A percentile compares a stretch with the other conserved stretches of the same genome.
phyloP scores from a whole-genome alignment of 2,888 invertebrate genomes.

The Andrena hattorfiana region DNA sequence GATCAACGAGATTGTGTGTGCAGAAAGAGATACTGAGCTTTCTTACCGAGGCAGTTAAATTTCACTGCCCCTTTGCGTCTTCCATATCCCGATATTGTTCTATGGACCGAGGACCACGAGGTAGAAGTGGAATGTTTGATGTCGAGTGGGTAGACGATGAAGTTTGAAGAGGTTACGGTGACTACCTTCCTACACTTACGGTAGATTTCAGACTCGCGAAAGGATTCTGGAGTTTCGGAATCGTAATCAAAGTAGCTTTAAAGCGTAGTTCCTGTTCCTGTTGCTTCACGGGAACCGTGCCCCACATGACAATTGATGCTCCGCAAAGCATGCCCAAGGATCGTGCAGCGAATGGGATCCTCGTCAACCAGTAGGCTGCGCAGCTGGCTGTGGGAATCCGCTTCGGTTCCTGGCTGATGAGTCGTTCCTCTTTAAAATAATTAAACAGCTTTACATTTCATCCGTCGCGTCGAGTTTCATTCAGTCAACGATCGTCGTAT shows the following conservation, averaged over 20 bases:
- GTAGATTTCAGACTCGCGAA: conserved; percentile 7
- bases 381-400: conserved; percentile 36
- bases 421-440: conserved; percentile 11
- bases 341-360: conserved; percentile 29
- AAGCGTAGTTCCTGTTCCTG: conserved; percentile 64
- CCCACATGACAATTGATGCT: conserved; percentile 53
- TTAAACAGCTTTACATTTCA: conserved; percentile 18
- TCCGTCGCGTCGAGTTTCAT: not conserved
- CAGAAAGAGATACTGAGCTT: too few species aligned
- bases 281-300: conserved; percentile 52
- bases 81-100: not conserved
- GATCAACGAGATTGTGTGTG: too few species aligned
- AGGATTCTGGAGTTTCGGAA: conserved; percentile 47
- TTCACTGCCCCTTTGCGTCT: not conserved
- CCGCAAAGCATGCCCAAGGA: conserved; percentile 45
- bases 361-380: not conserved
- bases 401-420: conserved; percentile 13
- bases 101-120: not conserved
- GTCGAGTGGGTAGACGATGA: conserved; percentile 4
- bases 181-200: not conserved
- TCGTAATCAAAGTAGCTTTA: conserved; percentile 60
- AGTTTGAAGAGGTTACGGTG: conserved; percentile 9
- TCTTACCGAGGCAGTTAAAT: too few species aligned
- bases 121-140: conserved; percentile 12
- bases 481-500: not conserved